Evolutionary conservation across 2,113 vertebrate species (phyloP).

Genomic region (Callithrix jacchus): DNA sequence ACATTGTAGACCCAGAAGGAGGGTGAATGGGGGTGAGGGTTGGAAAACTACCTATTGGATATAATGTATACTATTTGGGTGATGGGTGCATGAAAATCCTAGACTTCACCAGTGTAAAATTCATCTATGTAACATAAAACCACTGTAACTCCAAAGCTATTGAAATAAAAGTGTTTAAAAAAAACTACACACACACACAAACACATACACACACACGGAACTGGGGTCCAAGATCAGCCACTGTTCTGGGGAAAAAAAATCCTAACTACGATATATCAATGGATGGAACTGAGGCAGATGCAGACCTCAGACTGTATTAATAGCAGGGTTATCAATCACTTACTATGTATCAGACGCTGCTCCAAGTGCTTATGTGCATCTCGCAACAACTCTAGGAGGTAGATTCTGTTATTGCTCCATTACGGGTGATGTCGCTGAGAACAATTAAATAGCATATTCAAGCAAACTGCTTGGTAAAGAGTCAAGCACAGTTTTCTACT

Average conservation of each 20-base stretch:
- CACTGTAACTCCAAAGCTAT: too few relatives aligned
- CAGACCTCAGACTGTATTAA: neutral
- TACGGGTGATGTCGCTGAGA: neutral
- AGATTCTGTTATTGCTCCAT: neutral
- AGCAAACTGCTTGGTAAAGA: neutral
- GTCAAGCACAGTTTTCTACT: neutral
- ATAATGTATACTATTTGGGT: too few relatives aligned
- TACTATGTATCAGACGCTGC: neutral
- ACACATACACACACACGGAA: neutral
- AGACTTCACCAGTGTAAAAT: too few relatives aligned
- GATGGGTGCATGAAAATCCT: too few relatives aligned
- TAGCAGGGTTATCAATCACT: too few relatives aligned
- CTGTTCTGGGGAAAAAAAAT: neutral
- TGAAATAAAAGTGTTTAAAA: too few relatives aligned
- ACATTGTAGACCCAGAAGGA: neutral
- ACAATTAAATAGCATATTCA: too few relatives aligned
- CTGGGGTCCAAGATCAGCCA: neutral
- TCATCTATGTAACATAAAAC: too few relatives aligned
- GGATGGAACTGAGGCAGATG: neutral
- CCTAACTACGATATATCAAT: accelerated
- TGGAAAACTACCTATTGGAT: too few relatives aligned
- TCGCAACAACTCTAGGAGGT: neutral
- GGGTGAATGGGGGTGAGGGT: too few relatives aligned
- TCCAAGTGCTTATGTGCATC: neutral
- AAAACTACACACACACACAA: too few relatives aligned